Evolutionary conservation across 2,797 vertebrate genomes (phyloP), one percentile per base, ranked within the genome.

Genomic region (Sciaenops ocellatus): DNA sequence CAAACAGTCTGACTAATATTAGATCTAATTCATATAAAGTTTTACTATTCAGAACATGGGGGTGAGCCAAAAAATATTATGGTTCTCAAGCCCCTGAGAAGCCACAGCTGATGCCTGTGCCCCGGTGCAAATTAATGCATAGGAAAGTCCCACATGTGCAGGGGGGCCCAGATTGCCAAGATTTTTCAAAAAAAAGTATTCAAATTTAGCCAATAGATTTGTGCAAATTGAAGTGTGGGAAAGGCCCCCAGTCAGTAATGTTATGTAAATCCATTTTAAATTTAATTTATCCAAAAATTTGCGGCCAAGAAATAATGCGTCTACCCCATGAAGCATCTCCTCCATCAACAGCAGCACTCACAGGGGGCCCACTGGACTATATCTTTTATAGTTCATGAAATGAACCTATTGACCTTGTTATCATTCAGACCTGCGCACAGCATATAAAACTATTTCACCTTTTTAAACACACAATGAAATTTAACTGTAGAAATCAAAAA

Each of bases 231-330:
- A 51, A 38, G 38, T 46, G n/a, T 47, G 20, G 15, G 20, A 34
- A 73, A 51, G n/a, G 62, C 46, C 18, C 42, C 8, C 13, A 17
- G 41, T 63, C 60, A 15, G 28, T 50, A 50, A 48, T 30, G 62
- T 50, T n/a, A 55, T 12, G 28, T 6, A 44, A 73, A 73, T 64
- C 34, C 60, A 47, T 64, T 73, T 47, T 13, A 12, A 55, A 64
- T 63, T 22, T 10, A 34, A 64, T 73, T 73, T 18, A 73, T 55
- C 60, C 22, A 42, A 26, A 63, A 47, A 52, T 41, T 44, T 65
- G 42, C 42, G 38, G 61, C 20, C 52, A 56, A 56, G 41, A 56
- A 47, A 56, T 30, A 54, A 66, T 26, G 34, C 18, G 20, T 20
- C 65, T 42, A 50, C 22, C 24, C 9, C 6, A 17, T 52, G 11